phyloP scores from a whole-genome alignment of 2,888 invertebrate species.

The Matsumyia berberina region DNA sequence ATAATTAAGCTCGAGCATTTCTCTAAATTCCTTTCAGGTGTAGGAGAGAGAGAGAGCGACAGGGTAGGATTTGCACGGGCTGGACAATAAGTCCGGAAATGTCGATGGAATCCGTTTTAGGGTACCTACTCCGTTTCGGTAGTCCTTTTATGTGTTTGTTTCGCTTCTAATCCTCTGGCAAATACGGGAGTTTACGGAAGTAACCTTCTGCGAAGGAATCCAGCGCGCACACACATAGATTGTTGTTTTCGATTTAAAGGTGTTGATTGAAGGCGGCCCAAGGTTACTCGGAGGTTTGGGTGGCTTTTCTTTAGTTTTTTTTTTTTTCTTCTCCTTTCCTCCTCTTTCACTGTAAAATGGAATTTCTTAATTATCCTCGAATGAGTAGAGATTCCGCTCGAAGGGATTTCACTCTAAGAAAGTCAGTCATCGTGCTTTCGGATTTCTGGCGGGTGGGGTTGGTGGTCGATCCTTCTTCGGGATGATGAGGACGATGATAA shows the following conservation, averaged over 20 bases:
- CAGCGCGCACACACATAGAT: constrained; percentile 50
- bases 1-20: constrained; percentile 72
- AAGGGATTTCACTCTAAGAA: constrained; percentile 25
- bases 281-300: constrained; percentile 42
- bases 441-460: neutral
- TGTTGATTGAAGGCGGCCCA: constrained; percentile 68
- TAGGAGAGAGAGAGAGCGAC: constrained; percentile 12
- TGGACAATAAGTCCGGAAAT: constrained; percentile 71
- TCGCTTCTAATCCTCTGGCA: constrained; percentile 55
- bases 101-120: constrained; percentile 67
- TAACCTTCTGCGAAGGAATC: constrained; percentile 30
- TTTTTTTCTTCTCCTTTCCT: no score
- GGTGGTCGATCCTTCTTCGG: constrained; percentile 22
- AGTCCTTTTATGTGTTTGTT: constrained; percentile 45
- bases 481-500: constrained; percentile 53
- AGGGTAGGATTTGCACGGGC: constrained; percentile 16
- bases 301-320: constrained; percentile 22
- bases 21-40: constrained; percentile 70
- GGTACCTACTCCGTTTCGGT: constrained; percentile 7
- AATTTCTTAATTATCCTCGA: constrained; percentile 73
- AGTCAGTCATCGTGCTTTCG: constrained; percentile 42
- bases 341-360: constrained; percentile 48
- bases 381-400: constrained; percentile 53
- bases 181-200: constrained; percentile 19
- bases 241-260: constrained; percentile 73